Evolutionary conservation across 2,113 vertebrate genomes (phyloP).

Genomic region (Rhynchopsitta pachyrhyncha): DNA sequence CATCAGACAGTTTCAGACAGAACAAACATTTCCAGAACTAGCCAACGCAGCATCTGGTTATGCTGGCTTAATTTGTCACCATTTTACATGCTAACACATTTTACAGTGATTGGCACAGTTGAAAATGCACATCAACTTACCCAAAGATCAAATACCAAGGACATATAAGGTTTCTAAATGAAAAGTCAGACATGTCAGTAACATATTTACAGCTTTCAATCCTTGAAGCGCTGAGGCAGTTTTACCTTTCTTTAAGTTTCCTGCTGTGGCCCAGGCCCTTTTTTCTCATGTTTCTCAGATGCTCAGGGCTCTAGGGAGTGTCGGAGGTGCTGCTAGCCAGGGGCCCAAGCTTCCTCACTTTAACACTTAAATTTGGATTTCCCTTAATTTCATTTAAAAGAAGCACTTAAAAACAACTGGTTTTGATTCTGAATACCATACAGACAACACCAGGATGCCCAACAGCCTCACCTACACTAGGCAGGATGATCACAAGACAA

Average conservation of each 20-base stretch:
- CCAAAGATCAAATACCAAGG: slow-evolving; percentile 15
- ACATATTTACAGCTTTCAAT: slow-evolving; percentile 39
- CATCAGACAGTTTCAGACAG: neutral
- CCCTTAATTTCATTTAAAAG: neutral
- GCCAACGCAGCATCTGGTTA: neutral
- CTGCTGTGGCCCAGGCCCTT: neutral
- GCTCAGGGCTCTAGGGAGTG: neutral
- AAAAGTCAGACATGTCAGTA: neutral
- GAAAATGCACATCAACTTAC: neutral
- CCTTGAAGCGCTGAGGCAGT: neutral
- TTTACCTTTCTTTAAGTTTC: neutral
- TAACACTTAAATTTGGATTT: neutral
- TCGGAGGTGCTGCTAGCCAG: neutral
- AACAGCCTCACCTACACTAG: neutral
- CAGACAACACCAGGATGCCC: neutral
- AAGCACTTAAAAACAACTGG: slow-evolving; percentile 3
- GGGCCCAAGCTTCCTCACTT: neutral
- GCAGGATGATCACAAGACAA: neutral
- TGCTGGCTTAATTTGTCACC: neutral
- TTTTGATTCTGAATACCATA: neutral
- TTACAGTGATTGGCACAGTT: slow-evolving; percentile 1
- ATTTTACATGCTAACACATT: neutral
- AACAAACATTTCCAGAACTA: neutral
- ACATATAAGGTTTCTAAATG: slow-evolving; percentile 59
- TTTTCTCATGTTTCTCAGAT: neutral